Percentiles rank a stretch among this genome's conserved stretches.
Evolutionary conservation across 1,140 invertebrate genomes (phyloP).

Genomic region (Drosophila auraria): DNA sequence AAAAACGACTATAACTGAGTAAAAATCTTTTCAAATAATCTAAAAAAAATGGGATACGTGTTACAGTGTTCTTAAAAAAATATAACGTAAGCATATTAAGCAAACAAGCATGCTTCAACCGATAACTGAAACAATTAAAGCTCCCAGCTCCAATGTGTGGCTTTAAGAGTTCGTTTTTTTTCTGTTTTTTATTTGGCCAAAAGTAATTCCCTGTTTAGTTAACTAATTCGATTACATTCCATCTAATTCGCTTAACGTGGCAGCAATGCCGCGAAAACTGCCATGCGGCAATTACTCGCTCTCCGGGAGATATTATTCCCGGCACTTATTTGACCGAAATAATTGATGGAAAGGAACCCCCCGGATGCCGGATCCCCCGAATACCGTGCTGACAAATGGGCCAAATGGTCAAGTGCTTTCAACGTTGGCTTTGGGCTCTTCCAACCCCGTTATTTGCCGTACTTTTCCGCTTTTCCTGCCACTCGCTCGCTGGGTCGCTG

Average conservation of each 20-base stretch:
- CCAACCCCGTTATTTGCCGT: conserved; percentile 8
- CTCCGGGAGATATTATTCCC: conserved; percentile 19
- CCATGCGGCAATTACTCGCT: conserved; percentile 26
- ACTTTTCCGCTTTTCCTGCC: not conserved
- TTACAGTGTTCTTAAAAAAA: too few species aligned
- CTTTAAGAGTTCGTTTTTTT: too few species aligned
- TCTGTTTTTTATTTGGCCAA: not conserved
- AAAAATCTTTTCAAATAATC: too few species aligned
- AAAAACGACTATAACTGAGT: too few species aligned
- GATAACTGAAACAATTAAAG: not conserved
- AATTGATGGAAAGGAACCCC: conserved; percentile 26
- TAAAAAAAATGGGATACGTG: too few species aligned
- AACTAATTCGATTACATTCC: conserved; percentile 19
- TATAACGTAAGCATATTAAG: not conserved
- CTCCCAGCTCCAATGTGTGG: not conserved
- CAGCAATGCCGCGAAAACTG: conserved; percentile 10
- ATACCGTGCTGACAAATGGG: conserved; percentile 27
- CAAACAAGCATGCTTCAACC: not conserved
- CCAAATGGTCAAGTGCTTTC: conserved; percentile 42
- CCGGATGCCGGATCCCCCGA: not conserved
- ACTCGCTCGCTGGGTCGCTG: not conserved
- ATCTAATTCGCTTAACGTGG: conserved; percentile 14
- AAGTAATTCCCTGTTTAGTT: conserved; percentile 8
- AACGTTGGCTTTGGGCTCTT: conserved; percentile 11
- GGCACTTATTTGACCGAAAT: conserved; percentile 35